Evolutionary conservation across 2,888 invertebrate genomes (phyloP), one percentile per base, ranked within the genome.

Genomic region (Sycophila texana): DNA sequence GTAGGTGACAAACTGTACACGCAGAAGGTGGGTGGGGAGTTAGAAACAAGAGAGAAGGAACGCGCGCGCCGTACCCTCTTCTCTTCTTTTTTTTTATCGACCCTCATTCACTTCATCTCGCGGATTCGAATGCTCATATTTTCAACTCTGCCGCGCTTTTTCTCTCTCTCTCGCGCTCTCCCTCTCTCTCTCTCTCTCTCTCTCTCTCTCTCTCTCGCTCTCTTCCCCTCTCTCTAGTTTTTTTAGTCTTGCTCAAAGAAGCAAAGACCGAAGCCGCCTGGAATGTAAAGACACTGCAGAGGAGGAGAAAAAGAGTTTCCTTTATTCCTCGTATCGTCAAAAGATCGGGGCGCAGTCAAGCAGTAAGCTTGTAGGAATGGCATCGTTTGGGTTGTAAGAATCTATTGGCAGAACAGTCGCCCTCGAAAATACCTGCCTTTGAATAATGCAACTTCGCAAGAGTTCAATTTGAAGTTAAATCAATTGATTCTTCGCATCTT

Each of bases 281-380:
- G 47, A 73, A 14, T 53, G 53, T 65, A 60, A 61, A 61, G 61
- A 61, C 26, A 26, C 51, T 12, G 18, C n/a, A n/a, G 58, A 14
- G 12, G n/a, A 51, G 60, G 60, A 51, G 20, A 53, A n/a, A 49
- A 18, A 47, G 14, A 14, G 57, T 53, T 53, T n/a, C 53, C 53
- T 53, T 53, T 53, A 53, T 53, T 53, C 53, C n/a, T 3, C 53
- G 53, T n/a, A n/a, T n/a, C 53, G 53, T 86, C 84, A 86, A 87
- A 87, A 86, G 86, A 88, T 87, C 87, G 86, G 86, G 86, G 87
- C 86, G 85, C 83, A 85, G 84, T 84, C 85, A 84, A 84, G 84
- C 86, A 85, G 86, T 85, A 86, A 84, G 87, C 83, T 85, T 84
- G 87, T 88, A 89, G 89, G 88, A 88, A 88, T 88, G 87, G 89